Evolutionary conservation across 1,140 invertebrate species (phyloP).

Genomic region (Pseudomyrmex dendroicus): DNA sequence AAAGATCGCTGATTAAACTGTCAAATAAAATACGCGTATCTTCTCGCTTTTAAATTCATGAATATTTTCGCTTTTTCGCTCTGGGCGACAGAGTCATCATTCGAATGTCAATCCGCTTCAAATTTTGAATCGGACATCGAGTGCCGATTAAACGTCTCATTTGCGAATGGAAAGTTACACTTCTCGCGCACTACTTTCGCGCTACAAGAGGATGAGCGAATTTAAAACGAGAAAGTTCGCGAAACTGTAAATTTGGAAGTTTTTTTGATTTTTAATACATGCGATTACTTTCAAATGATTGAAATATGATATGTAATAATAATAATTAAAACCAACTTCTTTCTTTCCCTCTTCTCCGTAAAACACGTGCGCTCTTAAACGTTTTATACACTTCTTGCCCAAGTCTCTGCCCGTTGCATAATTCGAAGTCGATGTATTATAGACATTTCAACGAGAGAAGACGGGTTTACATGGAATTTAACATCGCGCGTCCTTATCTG

Average conservation of each 20-base stretch:
- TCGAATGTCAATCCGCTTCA: background rate
- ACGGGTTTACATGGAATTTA: constrained; percentile 30
- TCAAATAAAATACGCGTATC: too few species aligned
- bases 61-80: background rate
- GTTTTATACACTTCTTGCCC: background rate
- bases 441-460: constrained; percentile 27
- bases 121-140: background rate
- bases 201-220: background rate
- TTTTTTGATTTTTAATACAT: too few species aligned
- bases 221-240: background rate
- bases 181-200: background rate
- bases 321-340: too few species aligned
- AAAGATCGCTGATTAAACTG: too few species aligned
- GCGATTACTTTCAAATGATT: too few species aligned
- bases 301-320: too few species aligned
- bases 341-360: too few species aligned
- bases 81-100: background rate
- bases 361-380: too few species aligned
- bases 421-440: constrained; percentile 21
- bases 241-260: too few species aligned
- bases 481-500: constrained; percentile 35
- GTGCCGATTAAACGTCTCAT: background rate
- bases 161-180: background rate
- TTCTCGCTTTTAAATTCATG: too few species aligned
- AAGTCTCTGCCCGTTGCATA: constrained; percentile 4